phyloP scores from a whole-genome alignment of 1,140 invertebrate genomes.

The Sycophila sp. region DNA sequence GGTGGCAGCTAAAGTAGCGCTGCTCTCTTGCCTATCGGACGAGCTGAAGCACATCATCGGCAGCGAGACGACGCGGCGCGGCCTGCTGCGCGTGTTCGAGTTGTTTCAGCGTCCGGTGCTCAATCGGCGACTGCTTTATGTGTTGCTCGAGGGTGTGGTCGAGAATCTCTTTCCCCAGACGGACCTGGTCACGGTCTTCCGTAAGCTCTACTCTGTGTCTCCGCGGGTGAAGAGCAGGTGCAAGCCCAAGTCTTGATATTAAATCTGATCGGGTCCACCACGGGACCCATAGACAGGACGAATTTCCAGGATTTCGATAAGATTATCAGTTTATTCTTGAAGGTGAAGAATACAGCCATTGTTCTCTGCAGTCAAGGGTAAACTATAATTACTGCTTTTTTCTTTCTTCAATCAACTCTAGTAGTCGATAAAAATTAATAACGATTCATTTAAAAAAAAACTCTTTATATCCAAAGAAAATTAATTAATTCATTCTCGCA shows the following conservation, averaged over 20 bases:
- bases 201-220: conserved; percentile 73
- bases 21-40: conserved; percentile 81
- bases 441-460: too few relatives aligned
- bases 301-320: too few relatives aligned
- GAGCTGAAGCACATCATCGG: conserved; percentile 93
- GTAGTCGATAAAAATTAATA: too few relatives aligned
- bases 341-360: too few relatives aligned
- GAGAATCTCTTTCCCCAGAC: conserved; percentile 81
- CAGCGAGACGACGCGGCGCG: conserved; percentile 86
- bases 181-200: conserved; percentile 73
- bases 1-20: conserved; percentile 85
- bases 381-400: too few relatives aligned
- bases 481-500: too few relatives aligned
- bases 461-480: too few relatives aligned
- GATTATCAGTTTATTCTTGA: too few relatives aligned
- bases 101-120: conserved; percentile 86
- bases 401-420: too few relatives aligned
- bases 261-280: background rate
- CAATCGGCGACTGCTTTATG: conserved; percentile 86
- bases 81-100: conserved; percentile 89
- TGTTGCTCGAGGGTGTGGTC: conserved; percentile 86
- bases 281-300: too few relatives aligned
- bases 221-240: conserved; percentile 58
- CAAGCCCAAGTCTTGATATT: conserved; percentile 52
- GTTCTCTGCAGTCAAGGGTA: too few relatives aligned